Base-by-base conservation (phyloP, 2,888 invertebrate genomes). In the Ischnura elegans region DNA sequence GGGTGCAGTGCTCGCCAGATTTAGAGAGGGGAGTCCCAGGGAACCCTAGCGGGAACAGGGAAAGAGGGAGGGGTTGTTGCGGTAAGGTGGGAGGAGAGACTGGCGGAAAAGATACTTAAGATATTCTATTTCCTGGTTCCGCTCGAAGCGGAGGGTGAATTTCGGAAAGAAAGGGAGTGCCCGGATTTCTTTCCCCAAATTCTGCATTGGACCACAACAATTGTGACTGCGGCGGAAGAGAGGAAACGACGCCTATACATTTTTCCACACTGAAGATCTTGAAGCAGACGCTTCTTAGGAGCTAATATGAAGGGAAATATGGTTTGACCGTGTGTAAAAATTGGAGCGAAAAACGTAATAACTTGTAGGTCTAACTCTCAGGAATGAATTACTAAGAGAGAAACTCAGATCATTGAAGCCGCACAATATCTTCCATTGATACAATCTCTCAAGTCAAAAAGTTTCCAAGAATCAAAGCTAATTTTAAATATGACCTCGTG, bases 51-150 rank as follows among this genome's bases (percentile, higher is more conserved):
- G 61, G 25, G 42, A 6, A 2, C 0, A 42, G 19, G 45, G 85
- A 16, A 43, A 43, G 45, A 21, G 51, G 51, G 47, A 25, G 55
- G 55, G 87, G 87, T 90, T 90, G 42, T 43, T 36, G 25, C 76
- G 76, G 76, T 25, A 76, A 8, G 29, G 90, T 43, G 90, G 46
- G 25, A 19, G 85, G 55, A 87, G 61, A 87, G 55, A 29, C 87
- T 25, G 87, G 87, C 61, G 43, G 45, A 86, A 86, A 46, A 46
- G 90, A 90, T 55, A 90, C 61, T 90, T 61, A 90, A 90, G 90
- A 90, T 90, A 90, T 90, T 90, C 90, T 90, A 90, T 90, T 90
- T 90, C 66, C 90, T 87, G 87, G 87, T 55, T 87, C 55, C 90
- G 90, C 66, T 25, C n/a, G 55, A 43, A 45, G 90, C 29, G 51